A percentile compares a stretch with the other conserved stretches of the same genome.
Evolutionary conservation across 2,113 vertebrate species (phyloP).

Genomic region (Climacteris rufus): DNA sequence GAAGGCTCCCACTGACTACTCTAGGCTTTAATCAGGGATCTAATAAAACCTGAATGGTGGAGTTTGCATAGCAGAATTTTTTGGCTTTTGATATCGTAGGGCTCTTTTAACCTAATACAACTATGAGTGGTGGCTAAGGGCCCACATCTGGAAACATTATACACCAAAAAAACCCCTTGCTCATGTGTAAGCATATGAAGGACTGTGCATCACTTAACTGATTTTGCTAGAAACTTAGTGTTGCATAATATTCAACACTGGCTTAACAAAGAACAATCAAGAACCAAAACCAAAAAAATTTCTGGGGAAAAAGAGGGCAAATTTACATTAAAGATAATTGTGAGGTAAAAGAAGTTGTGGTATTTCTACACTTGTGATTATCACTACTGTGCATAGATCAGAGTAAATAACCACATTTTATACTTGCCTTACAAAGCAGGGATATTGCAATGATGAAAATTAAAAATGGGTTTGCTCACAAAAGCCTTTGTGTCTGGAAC

Average conservation of each 20-base stretch:
- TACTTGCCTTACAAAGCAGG: slow-evolving; percentile 30
- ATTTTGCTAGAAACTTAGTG: neutral
- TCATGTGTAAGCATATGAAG: neutral
- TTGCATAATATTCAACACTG: neutral
- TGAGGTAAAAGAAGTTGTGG: neutral
- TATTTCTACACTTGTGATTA: neutral
- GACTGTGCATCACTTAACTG: neutral
- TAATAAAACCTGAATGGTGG: neutral
- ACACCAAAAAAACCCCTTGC: neutral
- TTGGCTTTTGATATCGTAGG: neutral
- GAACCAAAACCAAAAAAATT: neutral
- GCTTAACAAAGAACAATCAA: neutral
- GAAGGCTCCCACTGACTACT: neutral
- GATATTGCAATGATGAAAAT: slow-evolving; percentile 60
- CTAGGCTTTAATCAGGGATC: neutral
- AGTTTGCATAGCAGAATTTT: neutral
- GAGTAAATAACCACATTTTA: slow-evolving; percentile 36
- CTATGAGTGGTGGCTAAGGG: neutral
- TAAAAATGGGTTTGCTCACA: slow-evolving; percentile 59
- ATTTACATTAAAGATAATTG: neutral
- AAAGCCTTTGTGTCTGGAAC: slow-evolving; percentile 67
- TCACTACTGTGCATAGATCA: neutral
- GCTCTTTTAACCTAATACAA: neutral
- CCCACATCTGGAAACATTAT: neutral
- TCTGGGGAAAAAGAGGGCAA: neutral